Evolutionary conservation across 2,888 invertebrate genomes (phyloP).

Genomic region (Scrobipalpa atriplicella): DNA sequence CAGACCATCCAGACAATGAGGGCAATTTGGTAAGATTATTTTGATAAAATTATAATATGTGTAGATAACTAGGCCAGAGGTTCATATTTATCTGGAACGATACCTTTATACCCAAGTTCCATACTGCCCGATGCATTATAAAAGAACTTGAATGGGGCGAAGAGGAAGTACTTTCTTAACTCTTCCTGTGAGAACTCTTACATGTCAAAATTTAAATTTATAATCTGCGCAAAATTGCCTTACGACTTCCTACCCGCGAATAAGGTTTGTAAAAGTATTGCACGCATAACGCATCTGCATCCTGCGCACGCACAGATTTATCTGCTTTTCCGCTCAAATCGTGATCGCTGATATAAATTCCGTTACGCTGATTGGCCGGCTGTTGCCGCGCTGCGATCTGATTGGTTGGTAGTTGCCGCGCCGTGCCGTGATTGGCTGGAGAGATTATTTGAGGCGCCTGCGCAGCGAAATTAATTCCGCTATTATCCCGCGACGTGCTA

Average conservation of each 20-base stretch:
- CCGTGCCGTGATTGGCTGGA: slow-evolving; percentile 41
- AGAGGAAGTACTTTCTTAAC: not conserved
- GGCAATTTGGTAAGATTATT: too few species aligned
- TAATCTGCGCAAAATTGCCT: slow-evolving; percentile 13
- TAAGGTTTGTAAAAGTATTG: slow-evolving; percentile 25
- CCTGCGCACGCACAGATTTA: slow-evolving; percentile 44
- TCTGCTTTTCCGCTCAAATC: slow-evolving; percentile 42
- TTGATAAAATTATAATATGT: too few species aligned
- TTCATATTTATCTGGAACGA: too few species aligned
- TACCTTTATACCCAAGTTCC: not conserved
- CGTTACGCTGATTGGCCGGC: slow-evolving; percentile 39
- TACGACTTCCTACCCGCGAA: slow-evolving; percentile 15
- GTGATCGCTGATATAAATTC: slow-evolving; percentile 35
- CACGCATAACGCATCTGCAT: slow-evolving; percentile 47
- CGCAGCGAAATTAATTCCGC: slow-evolving; percentile 42
- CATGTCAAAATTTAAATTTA: slow-evolving; percentile 34
- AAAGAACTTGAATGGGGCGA: not conserved
- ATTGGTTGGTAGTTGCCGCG: slow-evolving; percentile 39
- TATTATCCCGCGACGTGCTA: slow-evolving; percentile 38
- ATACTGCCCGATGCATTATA: not conserved
- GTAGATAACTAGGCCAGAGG: too few species aligned
- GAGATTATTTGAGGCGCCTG: slow-evolving; percentile 37
- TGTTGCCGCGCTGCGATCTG: slow-evolving; percentile 29
- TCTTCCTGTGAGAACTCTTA: slow-evolving; percentile 9
- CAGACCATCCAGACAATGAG: not conserved